Evolutionary conservation across 2,113 vertebrate species (phyloP).

Genomic region (Cariama cristata): DNA sequence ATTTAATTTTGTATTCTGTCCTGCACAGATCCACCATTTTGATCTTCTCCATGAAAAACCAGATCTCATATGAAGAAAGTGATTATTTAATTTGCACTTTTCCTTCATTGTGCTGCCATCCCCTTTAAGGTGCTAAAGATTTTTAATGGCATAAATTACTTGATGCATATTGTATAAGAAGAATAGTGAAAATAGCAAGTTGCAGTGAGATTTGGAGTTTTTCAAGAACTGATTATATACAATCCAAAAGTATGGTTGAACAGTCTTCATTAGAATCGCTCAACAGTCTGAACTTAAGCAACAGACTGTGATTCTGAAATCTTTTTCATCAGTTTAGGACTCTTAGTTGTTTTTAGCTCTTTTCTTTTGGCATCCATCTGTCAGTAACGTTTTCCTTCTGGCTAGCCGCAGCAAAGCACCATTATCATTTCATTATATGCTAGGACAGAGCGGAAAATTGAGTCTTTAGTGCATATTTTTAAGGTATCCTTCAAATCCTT

Average conservation of each 20-base stretch:
- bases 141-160: conserved; percentile 34
- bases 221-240: not conserved
- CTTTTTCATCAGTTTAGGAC: conserved; percentile 29
- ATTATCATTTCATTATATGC: not conserved
- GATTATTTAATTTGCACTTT: conserved; percentile 11
- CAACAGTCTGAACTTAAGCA: not conserved
- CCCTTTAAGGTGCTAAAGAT: not conserved
- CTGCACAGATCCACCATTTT: not conserved
- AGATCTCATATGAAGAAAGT: not conserved
- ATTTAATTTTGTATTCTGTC: not conserved
- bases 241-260: not conserved
- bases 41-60: not conserved
- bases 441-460: not conserved
- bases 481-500: not conserved
- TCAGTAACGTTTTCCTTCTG: conserved; percentile 15
- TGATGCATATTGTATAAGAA: not conserved
- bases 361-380: conserved; percentile 47
- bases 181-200: not conserved
- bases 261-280: not conserved
- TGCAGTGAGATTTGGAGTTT: not conserved
- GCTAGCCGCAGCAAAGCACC: not conserved
- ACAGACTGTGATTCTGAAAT: conserved; percentile 14
- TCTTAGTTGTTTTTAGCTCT: conserved; percentile 29
- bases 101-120: not conserved
- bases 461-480: not conserved